A percentile compares a stretch with the other conserved stretches of the same genome.
Conservation (phyloP, 2,113 vertebrate species). For the Orycteropus afer region DNA sequence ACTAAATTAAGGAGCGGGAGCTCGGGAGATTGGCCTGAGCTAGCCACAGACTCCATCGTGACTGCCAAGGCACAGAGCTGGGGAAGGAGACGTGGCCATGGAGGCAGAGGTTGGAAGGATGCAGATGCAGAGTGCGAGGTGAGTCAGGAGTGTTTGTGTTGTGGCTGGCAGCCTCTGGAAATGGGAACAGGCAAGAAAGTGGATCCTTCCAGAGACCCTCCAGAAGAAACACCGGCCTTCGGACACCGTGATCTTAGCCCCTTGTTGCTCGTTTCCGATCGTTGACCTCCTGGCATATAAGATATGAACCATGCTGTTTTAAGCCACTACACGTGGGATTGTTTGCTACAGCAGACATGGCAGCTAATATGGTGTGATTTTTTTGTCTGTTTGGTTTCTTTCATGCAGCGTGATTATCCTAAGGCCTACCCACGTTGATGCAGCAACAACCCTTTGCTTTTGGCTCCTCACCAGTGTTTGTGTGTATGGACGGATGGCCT, state of each 20-base stretch:
- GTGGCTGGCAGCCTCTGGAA: accelerated
- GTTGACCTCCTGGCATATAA: not conserved
- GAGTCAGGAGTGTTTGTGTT: too few relatives aligned
- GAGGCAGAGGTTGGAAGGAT: not conserved
- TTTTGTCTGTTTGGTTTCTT: not conserved
- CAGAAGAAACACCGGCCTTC: not conserved
- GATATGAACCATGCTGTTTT: too few relatives aligned
- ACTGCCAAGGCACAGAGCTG: too few relatives aligned
- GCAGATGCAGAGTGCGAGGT: too few relatives aligned
- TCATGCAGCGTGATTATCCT: not conserved
- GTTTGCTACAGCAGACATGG: accelerated
- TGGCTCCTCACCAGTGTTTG: not conserved
- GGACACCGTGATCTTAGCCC: not conserved
- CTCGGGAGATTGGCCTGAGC: not conserved
- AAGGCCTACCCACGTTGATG: accelerated
- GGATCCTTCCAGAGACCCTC: too few relatives aligned
- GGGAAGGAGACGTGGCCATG: too few relatives aligned
- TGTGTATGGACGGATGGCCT: accelerated
- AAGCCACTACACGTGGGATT: accelerated
- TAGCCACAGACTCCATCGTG: too few relatives aligned
- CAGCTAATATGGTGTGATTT: accelerated
- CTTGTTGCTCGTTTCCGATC: not conserved
- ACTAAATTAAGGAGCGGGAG: not conserved
- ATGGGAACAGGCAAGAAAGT: not conserved
- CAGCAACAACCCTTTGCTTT: too few relatives aligned